These are phyloP conservation scores for Athrips mouffetella DNA, from an alignment of 2,888 invertebrate genomes.

Conservation along the genomic window DNA sequence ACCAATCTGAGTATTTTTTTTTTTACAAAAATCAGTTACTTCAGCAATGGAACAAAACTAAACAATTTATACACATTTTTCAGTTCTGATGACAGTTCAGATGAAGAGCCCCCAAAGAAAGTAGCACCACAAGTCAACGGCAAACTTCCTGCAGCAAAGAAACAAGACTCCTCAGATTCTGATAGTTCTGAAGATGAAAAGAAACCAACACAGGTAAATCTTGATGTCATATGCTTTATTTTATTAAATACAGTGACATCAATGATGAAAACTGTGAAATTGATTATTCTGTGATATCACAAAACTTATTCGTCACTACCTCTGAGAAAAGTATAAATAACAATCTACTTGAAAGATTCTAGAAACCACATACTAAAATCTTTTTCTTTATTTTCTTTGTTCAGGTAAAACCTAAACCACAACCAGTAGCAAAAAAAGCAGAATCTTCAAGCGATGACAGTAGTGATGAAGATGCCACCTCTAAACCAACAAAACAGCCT, in stretches of 20 bases:
- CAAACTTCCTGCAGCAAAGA: slow-evolving; percentile 44
- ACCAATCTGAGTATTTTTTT: neutral
- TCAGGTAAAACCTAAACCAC: slow-evolving; percentile 22
- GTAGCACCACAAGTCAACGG: slow-evolving; percentile 44
- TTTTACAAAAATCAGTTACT: neutral
- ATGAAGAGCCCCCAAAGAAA: slow-evolving; percentile 45
- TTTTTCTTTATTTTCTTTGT: slow-evolving; percentile 10
- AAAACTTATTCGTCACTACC: slow-evolving; percentile 62
- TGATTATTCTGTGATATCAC: slow-evolving; percentile 45
- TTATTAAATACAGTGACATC: neutral
- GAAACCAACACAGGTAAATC: slow-evolving; percentile 42
- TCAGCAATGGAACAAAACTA: no score
- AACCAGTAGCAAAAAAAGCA: slow-evolving; percentile 43
- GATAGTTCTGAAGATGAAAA: slow-evolving; percentile 64
- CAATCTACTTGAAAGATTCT: no score
- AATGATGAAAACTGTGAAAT: slow-evolving; percentile 46
- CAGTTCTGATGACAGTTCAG: slow-evolving; percentile 50
- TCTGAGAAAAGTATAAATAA: slow-evolving; percentile 49
- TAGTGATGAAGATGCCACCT: slow-evolving; percentile 49
- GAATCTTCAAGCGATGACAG: slow-evolving; percentile 49
- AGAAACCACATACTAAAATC: no score
- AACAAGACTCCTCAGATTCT: slow-evolving; percentile 56
- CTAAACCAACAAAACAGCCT: slow-evolving; percentile 31
- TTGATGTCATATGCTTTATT: neutral
- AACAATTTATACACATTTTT: no score